Evolutionary conservation across 2,888 invertebrate genomes (phyloP).

Genomic region (Strigamia crassipes): DNA sequence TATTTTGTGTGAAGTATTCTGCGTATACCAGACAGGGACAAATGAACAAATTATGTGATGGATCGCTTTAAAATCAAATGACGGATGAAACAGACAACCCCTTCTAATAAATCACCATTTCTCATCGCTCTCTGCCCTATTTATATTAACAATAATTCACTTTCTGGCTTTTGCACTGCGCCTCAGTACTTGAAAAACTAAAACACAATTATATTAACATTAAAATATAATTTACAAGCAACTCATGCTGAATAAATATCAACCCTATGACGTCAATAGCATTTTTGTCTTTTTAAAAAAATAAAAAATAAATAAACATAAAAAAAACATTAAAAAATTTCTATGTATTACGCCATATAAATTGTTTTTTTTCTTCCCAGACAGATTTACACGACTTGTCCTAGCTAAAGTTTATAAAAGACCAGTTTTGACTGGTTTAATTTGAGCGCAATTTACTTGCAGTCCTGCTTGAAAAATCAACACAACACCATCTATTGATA

Average conservation of each 20-base stretch:
- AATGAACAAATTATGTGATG: constrained; percentile 22
- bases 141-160: no score
- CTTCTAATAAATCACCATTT: background rate
- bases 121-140: no score
- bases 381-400: no score
- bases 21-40: constrained; percentile 1
- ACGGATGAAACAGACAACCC: background rate
- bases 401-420: no score
- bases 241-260: background rate
- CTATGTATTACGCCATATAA: no score
- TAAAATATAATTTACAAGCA: background rate
- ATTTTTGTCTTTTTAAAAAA: background rate
- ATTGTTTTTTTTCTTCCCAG: no score
- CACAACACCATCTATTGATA: no score
- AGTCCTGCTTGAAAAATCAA: no score
- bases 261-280: background rate
- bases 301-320: background rate
- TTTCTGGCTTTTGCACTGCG: no score
- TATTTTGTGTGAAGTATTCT: background rate
- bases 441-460: no score
- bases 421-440: no score
- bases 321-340: no score
- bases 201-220: background rate
- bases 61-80: background rate
- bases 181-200: background rate